These are phyloP conservation scores for Lysandra coridon DNA, from an alignment of 2,888 invertebrate genomes.

Conservation along the genomic window DNA sequence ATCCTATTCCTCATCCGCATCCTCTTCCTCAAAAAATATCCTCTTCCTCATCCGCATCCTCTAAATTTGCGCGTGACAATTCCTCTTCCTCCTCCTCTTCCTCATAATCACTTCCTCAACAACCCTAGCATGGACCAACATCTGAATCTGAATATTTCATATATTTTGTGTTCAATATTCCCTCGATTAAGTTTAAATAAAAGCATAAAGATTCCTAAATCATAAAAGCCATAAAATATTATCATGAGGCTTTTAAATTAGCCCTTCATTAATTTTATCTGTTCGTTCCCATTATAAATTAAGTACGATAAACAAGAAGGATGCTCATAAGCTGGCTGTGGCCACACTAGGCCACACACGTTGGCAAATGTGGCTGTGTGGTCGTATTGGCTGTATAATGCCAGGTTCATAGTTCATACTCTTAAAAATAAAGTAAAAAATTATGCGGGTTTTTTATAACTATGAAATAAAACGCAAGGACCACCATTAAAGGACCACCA, in stretches of 20 bases:
- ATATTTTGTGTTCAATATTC: neutral
- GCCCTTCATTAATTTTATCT: slow-evolving; percentile 49
- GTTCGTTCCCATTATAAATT: slow-evolving; percentile 55
- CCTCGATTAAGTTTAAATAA: neutral
- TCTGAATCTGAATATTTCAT: too few relatives aligned
- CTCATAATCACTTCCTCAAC: too few relatives aligned
- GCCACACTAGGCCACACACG: slow-evolving; percentile 57
- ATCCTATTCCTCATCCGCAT: too few relatives aligned
- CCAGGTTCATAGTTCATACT: slow-evolving; percentile 26
- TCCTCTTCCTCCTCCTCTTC: too few relatives aligned
- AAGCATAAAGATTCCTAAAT: slow-evolving; percentile 14
- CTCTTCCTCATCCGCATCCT: too few relatives aligned
- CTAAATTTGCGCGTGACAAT: too few relatives aligned
- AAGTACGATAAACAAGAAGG: slow-evolving; percentile 52
- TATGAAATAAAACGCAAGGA: neutral
- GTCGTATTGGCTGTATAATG: slow-evolving; percentile 32
- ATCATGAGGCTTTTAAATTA: slow-evolving; percentile 50
- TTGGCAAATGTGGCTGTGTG: slow-evolving; percentile 44
- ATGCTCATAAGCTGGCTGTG: slow-evolving; percentile 50
- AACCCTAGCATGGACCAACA: too few relatives aligned
- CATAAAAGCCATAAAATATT: slow-evolving; percentile 28
- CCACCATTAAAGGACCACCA: too few relatives aligned
- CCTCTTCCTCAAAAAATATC: too few relatives aligned
- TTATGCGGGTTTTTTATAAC: neutral
- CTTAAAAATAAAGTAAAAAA: slow-evolving; percentile 20